phyloP scores from a whole-genome alignment of 2,888 invertebrate species.

The Neria commutata region DNA sequence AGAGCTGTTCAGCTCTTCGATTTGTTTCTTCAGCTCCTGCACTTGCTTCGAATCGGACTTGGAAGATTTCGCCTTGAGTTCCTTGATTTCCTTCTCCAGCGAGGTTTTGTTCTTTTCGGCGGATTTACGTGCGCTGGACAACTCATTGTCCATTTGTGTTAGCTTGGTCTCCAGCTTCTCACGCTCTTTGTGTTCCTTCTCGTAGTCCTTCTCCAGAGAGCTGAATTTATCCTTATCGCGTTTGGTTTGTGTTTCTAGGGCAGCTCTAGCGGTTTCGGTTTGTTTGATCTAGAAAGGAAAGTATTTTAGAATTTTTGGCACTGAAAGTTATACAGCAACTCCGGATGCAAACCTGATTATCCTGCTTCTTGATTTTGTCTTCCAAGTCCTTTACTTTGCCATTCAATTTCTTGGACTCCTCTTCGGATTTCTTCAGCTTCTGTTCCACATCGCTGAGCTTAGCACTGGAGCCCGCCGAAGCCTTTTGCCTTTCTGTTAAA shows the following conservation, averaged over 20 bases:
- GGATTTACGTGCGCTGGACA: constrained; percentile 68
- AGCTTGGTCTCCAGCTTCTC: constrained; percentile 70
- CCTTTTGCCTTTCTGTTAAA: constrained; percentile 47
- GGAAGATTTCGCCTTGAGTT: constrained; percentile 71
- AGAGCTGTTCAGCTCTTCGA: constrained; percentile 72
- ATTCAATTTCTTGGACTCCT: constrained; percentile 71
- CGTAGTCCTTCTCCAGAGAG: constrained; percentile 69
- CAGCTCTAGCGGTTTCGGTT: constrained; percentile 61
- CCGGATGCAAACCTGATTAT: constrained; percentile 57
- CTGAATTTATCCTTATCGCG: constrained; percentile 62
- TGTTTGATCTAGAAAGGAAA: constrained; percentile 60
- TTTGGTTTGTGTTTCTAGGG: constrained; percentile 63
- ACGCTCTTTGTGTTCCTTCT: constrained; percentile 69
- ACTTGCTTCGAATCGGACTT: constrained; percentile 72
- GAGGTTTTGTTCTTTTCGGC: constrained; percentile 71
- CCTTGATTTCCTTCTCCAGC: constrained; percentile 77
- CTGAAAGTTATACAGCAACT: not conserved
- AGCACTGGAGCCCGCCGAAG: constrained; percentile 62
- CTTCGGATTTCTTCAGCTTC: constrained; percentile 71
- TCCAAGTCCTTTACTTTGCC: constrained; percentile 64
- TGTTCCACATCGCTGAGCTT: constrained; percentile 71
- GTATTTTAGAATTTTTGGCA: not conserved
- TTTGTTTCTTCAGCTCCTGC: constrained; percentile 64
- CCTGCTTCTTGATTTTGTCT: constrained; percentile 64
- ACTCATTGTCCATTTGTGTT: constrained; percentile 67